Evolutionary conservation across 2,113 vertebrate species (phyloP).

Genomic region (Notiomystis cincta): DNA sequence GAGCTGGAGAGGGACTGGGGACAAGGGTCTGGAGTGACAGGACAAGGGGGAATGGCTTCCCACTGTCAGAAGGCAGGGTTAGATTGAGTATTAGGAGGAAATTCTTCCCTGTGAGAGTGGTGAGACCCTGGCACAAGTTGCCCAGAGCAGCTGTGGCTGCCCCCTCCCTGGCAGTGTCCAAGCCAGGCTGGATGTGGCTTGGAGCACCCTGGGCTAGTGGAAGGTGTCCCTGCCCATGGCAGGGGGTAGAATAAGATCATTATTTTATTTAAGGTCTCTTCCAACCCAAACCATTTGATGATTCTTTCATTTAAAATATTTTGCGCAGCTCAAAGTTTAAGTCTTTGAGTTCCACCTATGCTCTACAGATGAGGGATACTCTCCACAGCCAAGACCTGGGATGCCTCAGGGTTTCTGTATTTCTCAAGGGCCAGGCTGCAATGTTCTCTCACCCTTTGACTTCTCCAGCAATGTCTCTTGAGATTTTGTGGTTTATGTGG

Average conservation of each 20-base stretch:
- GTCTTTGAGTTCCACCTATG: background rate
- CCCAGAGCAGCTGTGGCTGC: background rate
- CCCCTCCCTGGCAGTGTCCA: background rate
- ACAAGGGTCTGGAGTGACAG: background rate
- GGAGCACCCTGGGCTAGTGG: accelerated
- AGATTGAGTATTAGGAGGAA: background rate
- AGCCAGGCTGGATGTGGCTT: accelerated
- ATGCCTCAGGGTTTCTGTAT: background rate
- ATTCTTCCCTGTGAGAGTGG: accelerated
- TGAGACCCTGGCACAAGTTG: accelerated
- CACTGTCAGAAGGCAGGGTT: background rate
- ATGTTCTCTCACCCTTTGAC: background rate
- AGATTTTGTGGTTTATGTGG: constrained; percentile 30
- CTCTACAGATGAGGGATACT: background rate
- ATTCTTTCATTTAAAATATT: background rate
- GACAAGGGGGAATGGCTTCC: background rate
- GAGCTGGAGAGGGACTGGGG: background rate
- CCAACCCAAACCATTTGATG: background rate
- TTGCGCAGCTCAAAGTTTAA: background rate
- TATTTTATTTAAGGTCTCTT: background rate
- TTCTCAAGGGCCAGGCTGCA: background rate
- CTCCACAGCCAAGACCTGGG: background rate
- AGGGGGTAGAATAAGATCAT: background rate
- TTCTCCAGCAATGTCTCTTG: background rate
- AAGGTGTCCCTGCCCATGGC: background rate